phyloP scores from a whole-genome alignment of 2,888 invertebrate species.

The Ormyrus thymus region DNA sequence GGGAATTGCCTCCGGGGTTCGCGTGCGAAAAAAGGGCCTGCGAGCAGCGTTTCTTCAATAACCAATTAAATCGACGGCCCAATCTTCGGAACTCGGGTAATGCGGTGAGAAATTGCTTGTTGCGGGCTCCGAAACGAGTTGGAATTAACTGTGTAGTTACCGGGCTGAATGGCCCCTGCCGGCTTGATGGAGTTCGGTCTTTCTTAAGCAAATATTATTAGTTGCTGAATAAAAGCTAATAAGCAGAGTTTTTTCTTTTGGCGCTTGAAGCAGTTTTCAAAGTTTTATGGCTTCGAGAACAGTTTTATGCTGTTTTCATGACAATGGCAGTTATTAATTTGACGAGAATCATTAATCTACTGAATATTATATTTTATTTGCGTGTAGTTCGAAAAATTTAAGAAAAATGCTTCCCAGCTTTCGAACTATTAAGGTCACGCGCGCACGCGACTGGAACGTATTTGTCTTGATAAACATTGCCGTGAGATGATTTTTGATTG shows the following conservation, averaged over 20 bases:
- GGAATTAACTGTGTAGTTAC: background rate
- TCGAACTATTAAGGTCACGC: too few relatives aligned
- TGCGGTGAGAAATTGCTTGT: conserved; percentile 22
- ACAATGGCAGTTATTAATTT: too few relatives aligned
- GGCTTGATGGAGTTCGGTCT: background rate
- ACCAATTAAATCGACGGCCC: conserved; percentile 1
- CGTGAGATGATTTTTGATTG: conserved; percentile 59
- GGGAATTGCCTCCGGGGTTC: background rate
- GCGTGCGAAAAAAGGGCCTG: conserved; percentile 6
- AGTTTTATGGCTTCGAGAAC: too few relatives aligned
- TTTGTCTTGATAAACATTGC: background rate
- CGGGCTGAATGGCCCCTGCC: background rate
- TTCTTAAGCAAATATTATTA: too few relatives aligned
- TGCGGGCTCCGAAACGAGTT: background rate
- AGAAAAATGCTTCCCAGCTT: too few relatives aligned
- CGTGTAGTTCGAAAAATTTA: too few relatives aligned
- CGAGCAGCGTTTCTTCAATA: background rate
- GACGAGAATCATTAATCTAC: too few relatives aligned
- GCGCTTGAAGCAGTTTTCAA: too few relatives aligned
- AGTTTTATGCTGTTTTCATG: too few relatives aligned
- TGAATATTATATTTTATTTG: too few relatives aligned
- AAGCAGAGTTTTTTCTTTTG: too few relatives aligned
- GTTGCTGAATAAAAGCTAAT: too few relatives aligned
- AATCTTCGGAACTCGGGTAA: conserved; percentile 2
- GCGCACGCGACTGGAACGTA: background rate